Conservation (phyloP, 2,113 vertebrate genomes). For the Oncorhynchus clarkii region DNA sequence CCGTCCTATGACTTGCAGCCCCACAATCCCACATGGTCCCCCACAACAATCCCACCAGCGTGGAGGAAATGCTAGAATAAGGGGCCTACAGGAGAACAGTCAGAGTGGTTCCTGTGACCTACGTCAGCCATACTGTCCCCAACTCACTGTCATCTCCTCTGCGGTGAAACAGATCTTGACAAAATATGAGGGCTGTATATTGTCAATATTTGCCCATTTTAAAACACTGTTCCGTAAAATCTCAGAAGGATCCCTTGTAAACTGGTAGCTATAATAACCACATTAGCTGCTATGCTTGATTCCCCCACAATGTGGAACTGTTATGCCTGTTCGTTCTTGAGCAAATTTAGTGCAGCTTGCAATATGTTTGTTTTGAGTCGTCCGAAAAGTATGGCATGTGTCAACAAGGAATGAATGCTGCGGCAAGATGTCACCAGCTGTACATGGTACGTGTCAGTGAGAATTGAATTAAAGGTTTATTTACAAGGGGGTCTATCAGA, state of each 20-base stretch:
- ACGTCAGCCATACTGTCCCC: background rate
- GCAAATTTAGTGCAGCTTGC: constrained; percentile 59
- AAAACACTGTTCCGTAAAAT: constrained; percentile 22
- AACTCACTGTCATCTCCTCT: background rate
- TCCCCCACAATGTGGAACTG: constrained; percentile 23
- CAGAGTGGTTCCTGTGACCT: background rate
- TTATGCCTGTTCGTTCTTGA: constrained; percentile 53
- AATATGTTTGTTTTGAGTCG: constrained; percentile 63
- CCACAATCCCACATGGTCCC: constrained; percentile 7
- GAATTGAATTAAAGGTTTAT: constrained; percentile 66
- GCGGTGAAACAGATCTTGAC: background rate
- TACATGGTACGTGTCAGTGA: constrained; percentile 65
- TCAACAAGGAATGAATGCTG: constrained; percentile 64
- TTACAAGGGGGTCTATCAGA: constrained; percentile 55
- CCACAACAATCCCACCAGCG: background rate
- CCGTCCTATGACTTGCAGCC: constrained; percentile 34
- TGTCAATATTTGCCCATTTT: constrained; percentile 36
- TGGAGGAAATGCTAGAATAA: too few species aligned
- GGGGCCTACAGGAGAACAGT: background rate
- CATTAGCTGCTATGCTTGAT: constrained; percentile 61
- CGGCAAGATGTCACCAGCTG: constrained; percentile 69
- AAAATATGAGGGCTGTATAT: constrained; percentile 1
- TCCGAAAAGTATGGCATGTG: constrained; percentile 67
- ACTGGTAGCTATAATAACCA: constrained; percentile 34
- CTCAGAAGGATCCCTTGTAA: constrained; percentile 40